Conservation (phyloP, 2,888 invertebrate genomes). For the Noctua janthe region DNA sequence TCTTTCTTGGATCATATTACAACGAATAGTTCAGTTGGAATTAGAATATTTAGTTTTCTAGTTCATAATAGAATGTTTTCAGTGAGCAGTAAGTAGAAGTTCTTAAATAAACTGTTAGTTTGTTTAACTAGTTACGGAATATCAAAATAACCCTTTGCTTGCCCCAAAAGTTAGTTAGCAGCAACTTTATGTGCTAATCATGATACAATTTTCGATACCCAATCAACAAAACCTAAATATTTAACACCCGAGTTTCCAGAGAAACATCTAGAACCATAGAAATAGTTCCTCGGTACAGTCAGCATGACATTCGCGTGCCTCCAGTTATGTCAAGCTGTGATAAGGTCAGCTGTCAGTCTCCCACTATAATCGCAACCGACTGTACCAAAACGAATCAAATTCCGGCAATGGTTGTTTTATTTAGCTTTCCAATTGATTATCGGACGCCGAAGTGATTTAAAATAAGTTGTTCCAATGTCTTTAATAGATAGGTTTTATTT, state of each 20-base stretch:
- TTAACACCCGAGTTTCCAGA: constrained; percentile 8
- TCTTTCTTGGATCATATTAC: background rate
- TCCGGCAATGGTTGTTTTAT: constrained; percentile 27
- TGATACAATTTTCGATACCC: background rate
- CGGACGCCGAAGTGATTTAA: constrained; percentile 7
- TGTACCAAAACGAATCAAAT: constrained; percentile 24
- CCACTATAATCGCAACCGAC: constrained; percentile 33
- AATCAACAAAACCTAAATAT: constrained; percentile 10
- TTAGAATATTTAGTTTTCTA: background rate
- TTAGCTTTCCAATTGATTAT: constrained; percentile 46
- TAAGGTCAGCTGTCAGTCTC: constrained; percentile 72
- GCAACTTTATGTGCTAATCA: background rate
- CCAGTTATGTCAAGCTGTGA: constrained; percentile 65
- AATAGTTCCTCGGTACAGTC: constrained; percentile 27
- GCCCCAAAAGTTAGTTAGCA: background rate
- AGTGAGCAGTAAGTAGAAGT: background rate
- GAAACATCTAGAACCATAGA: constrained; percentile 16
- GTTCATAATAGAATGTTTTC: background rate
- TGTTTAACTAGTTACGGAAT: background rate
- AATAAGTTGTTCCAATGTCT: constrained; percentile 22
- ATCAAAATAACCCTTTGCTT: background rate
- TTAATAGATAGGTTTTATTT: background rate
- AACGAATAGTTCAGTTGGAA: background rate
- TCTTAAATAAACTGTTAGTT: background rate
- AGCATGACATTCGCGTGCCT: constrained; percentile 71